Base-by-base conservation (phyloP, 2,888 invertebrate species). In the Boloria selene region DNA sequence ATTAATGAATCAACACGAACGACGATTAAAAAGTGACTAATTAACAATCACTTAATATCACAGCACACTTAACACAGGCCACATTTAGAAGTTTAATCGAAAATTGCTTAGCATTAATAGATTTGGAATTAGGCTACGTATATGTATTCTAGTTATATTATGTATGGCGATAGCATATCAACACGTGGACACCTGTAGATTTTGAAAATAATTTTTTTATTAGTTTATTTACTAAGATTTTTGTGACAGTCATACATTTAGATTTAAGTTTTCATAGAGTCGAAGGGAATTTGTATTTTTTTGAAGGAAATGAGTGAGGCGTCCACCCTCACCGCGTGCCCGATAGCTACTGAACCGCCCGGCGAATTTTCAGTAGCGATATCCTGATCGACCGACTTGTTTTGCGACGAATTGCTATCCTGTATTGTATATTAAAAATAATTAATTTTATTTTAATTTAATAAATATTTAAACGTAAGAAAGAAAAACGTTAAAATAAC, bases 171-270 rank as follows among this genome's bases (percentile, higher is more conserved):
- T 58, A 52, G 56, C 45, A 58, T 49, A 17, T 14, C 49, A 68
- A 69, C 61, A 63, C 70, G 64, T 70, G 72, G 71, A 73, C 78
- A 79, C 78, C 78, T 80, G 79, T 80, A 74, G 79, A 77, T 73
- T 77, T 65, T 44, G 53, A 70, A 65, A 49, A 38, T 0, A 22
- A 16, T 65, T 64, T 44, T 69, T 63, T 58, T 62, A 67, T 67
- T 68, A 66, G 52, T 44, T 10, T 7, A 44, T 44, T 26, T 45
- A 10, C 31, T 7, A 38, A 38, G 31, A 38, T 60, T 55, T 65
- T 22, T 58, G 45, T 17, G 18, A 60, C 13, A 60, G 56, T 49
- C 56, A 50, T 56, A 64, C n/a, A 65, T 18, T 17, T 31, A 52
- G 49, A 42, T 64, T 62, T 64, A 18, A 61, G 56, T 49, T 52